Conservation (phyloP, 2,113 vertebrate species). For the Hystrix cristata region DNA sequence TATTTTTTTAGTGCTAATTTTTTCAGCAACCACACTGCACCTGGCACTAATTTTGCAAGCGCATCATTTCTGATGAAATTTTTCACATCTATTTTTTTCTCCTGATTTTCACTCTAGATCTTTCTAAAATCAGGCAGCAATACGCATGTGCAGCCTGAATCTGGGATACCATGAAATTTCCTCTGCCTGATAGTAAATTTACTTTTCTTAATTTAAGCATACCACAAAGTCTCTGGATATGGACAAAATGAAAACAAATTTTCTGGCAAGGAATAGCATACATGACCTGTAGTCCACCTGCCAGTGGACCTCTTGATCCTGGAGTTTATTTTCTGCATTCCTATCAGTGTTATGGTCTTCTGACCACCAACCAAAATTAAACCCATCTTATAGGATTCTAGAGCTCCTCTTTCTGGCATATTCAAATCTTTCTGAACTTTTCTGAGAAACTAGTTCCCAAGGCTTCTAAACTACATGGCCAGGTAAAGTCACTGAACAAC, state of each 20-base stretch:
- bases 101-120: background rate
- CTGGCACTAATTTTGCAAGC: background rate
- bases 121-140: background rate
- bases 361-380: background rate
- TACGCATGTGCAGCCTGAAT: background rate
- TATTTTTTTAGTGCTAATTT: background rate
- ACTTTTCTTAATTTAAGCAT: background rate
- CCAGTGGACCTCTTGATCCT: background rate
- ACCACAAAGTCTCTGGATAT: background rate
- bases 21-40: background rate
- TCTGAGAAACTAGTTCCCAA: background rate
- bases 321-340: background rate
- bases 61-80: background rate
- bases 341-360: background rate
- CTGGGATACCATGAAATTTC: background rate
- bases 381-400: background rate
- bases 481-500: background rate
- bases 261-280: background rate
- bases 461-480: background rate
- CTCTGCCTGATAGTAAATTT: background rate
- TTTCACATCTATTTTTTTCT: background rate
- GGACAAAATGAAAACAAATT: background rate
- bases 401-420: background rate
- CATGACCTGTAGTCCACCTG: background rate
- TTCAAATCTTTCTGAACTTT: background rate